Percentiles rank a stretch among this genome's conserved stretches.
These are phyloP conservation scores for human DNA, from an alignment of 2,113 vertebrate species.

Conservation along the genomic window DNA sequence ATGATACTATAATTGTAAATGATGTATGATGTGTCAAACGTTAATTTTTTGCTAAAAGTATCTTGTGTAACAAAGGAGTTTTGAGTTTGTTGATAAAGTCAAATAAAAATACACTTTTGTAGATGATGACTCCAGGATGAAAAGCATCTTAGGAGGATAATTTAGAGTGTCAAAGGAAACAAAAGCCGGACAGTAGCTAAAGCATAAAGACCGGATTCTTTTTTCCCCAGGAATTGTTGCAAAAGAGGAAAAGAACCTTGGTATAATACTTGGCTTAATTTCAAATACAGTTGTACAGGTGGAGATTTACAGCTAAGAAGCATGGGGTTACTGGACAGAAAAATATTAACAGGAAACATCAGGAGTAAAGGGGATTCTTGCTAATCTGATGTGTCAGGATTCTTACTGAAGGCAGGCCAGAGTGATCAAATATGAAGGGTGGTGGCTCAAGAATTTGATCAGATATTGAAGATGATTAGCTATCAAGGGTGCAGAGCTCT, in stretches of 20 bases:
- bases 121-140: background rate
- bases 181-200: background rate
- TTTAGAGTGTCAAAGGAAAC: background rate
- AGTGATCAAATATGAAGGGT: background rate
- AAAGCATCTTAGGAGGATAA: background rate
- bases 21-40: background rate
- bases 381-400: background rate
- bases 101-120: background rate
- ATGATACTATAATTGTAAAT: background rate
- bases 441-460: background rate
- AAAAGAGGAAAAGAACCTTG: background rate
- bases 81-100: background rate
- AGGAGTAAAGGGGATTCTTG: background rate
- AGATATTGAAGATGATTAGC: background rate
- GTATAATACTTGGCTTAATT: background rate
- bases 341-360: background rate
- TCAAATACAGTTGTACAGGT: background rate
- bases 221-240: background rate
- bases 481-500: background rate
- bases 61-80: background rate
- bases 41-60: background rate
- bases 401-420: background rate
- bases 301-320: background rate
- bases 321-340: background rate
- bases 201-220: background rate